Percentiles rank a stretch among this genome's conserved stretches.
Conservation (phyloP, 2,113 vertebrate species). For the Suricata suricatta region DNA sequence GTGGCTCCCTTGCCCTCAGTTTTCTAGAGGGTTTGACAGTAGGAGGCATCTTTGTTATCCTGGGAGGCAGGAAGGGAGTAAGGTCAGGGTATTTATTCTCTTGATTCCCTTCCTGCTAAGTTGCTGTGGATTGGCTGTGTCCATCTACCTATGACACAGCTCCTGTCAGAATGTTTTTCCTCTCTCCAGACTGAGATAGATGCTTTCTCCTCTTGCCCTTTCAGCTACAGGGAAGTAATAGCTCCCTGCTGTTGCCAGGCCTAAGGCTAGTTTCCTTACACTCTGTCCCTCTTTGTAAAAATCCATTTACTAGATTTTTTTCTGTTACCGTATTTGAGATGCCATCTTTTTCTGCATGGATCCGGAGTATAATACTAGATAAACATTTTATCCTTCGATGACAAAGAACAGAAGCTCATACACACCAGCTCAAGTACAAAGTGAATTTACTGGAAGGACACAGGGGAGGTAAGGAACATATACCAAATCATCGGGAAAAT, state of each 20-base stretch:
- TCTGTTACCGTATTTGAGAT: not conserved
- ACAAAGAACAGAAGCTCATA: not conserved
- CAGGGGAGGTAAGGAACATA: not conserved
- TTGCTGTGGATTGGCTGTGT: not conserved
- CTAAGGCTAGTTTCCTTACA: not conserved
- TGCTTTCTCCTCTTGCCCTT: not conserved
- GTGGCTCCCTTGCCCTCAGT: not conserved
- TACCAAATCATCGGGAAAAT: not conserved
- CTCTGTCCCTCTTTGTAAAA: not conserved
- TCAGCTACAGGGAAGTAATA: not conserved
- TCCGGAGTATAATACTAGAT: not conserved
- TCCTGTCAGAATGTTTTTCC: not conserved
- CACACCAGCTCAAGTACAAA: not conserved
- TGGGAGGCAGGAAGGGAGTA: not conserved
- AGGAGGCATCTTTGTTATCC: not conserved
- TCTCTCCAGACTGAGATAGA: not conserved
- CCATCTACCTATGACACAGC: not conserved
- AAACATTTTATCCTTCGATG: constrained; percentile 6
- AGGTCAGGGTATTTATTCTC: not conserved
- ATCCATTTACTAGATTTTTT: not conserved
- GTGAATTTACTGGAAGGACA: not conserved
- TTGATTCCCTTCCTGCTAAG: not conserved
- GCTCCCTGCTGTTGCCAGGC: not conserved
- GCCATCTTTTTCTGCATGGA: not conserved
- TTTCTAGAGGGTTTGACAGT: not conserved